Conservation (phyloP, 2,797 vertebrate genomes). For the Anisognathus igniventris region DNA sequence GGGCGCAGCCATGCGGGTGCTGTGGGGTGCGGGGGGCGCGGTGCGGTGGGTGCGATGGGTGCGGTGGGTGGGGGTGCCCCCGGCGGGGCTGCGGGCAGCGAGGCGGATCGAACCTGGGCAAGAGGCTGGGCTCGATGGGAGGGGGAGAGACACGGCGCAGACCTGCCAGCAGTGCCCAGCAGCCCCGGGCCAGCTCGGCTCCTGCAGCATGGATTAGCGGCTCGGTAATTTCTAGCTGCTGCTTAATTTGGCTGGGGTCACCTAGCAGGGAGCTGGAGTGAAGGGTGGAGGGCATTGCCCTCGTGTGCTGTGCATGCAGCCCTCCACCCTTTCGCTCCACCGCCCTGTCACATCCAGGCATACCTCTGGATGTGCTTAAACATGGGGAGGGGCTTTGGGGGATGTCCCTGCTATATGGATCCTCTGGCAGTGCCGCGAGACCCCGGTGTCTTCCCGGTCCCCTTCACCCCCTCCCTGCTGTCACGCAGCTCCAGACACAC, state of each 20-base stretch:
- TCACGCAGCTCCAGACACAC: background rate
- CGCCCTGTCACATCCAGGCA: background rate
- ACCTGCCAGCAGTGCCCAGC: background rate
- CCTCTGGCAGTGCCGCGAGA: accelerated
- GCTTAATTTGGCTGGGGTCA: conserved; percentile 35
- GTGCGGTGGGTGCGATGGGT: background rate
- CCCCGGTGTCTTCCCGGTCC: background rate
- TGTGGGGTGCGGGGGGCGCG: background rate
- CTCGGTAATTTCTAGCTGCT: background rate
- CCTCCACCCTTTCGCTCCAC: background rate
- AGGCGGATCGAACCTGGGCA: background rate
- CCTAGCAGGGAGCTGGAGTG: background rate
- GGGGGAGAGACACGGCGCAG: background rate
- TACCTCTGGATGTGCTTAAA: background rate
- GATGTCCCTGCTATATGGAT: background rate
- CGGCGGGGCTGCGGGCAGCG: background rate
- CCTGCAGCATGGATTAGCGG: background rate
- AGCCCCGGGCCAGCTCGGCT: background rate
- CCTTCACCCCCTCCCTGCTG: background rate
- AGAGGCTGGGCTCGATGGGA: background rate
- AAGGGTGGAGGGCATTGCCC: background rate
- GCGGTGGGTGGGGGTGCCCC: too few relatives aligned
- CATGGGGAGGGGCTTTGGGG: background rate
- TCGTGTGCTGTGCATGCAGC: background rate
- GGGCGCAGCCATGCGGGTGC: background rate